Evolutionary conservation across 2,113 vertebrate species (phyloP).

Genomic region (Osmerus mordax): DNA sequence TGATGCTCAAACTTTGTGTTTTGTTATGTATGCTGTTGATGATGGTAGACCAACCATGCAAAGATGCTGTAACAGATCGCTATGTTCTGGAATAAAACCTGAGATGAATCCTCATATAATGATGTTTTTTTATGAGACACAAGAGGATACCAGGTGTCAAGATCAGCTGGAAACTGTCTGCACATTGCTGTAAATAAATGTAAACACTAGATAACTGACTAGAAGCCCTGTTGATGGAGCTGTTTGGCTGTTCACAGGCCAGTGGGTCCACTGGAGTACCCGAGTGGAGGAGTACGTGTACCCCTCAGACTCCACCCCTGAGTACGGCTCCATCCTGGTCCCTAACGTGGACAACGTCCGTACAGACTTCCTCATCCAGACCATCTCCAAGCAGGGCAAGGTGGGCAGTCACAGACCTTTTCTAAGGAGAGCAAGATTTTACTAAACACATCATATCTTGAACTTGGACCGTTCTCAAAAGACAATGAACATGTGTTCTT

Average conservation of each 20-base stretch:
- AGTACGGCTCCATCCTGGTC: slow-evolving; percentile 89
- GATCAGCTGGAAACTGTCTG: too few species aligned
- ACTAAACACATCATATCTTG: background rate
- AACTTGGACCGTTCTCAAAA: background rate
- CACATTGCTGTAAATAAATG: too few species aligned
- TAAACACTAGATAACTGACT: background rate
- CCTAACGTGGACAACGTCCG: slow-evolving; percentile 94
- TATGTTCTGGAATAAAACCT: too few species aligned
- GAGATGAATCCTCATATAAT: too few species aligned
- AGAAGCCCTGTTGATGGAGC: background rate
- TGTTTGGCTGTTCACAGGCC: slow-evolving; percentile 64
- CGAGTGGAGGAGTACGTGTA: slow-evolving; percentile 86
- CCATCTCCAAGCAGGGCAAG: slow-evolving; percentile 90
- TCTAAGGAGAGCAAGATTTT: background rate
- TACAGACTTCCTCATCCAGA: slow-evolving; percentile 89
- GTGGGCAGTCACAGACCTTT: slow-evolving; percentile 55
- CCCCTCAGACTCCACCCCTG: slow-evolving; percentile 76
- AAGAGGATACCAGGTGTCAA: too few species aligned
- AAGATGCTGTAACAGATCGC: too few species aligned
- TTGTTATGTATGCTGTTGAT: too few species aligned
- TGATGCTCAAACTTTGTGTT: too few species aligned
- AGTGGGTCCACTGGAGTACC: slow-evolving; percentile 88
- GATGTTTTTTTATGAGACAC: too few species aligned
- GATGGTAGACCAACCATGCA: too few species aligned
- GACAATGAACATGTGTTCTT: background rate